A percentile compares a stretch with the other conserved stretches of the same genome.
phyloP scores from a whole-genome alignment of 1,140 invertebrate genomes.

The Drosophila nannoptera region DNA sequence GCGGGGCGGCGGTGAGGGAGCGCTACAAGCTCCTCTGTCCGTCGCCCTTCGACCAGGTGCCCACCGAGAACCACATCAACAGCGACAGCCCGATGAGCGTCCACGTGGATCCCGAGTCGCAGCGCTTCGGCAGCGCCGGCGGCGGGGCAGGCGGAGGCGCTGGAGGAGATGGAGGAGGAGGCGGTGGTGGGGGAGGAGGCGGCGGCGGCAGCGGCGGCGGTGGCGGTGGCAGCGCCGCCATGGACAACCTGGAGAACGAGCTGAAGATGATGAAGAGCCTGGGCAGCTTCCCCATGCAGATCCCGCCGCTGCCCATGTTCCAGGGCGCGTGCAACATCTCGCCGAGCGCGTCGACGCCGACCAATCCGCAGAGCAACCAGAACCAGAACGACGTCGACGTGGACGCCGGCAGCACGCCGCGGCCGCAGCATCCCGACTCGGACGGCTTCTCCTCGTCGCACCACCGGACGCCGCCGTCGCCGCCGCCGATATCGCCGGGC shows the following conservation, averaged over 20 bases:
- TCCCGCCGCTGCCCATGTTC: constrained; percentile 77
- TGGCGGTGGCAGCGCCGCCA: constrained; percentile 46
- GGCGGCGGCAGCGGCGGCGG: constrained; percentile 33
- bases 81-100: constrained; percentile 77
- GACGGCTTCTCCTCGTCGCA: constrained; percentile 74
- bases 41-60: constrained; percentile 42
- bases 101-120: constrained; percentile 68
- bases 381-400: constrained; percentile 79
- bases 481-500: constrained; percentile 75
- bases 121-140: constrained; percentile 66
- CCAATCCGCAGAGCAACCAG: constrained; percentile 75
- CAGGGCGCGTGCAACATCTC: constrained; percentile 75
- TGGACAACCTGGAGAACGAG: constrained; percentile 77
- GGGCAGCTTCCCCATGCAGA: constrained; percentile 78
- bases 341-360: constrained; percentile 71
- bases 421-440: constrained; percentile 69
- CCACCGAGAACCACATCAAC: constrained; percentile 75
- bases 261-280: constrained; percentile 79
- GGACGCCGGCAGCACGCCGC: constrained; percentile 73
- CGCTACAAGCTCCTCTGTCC: too few relatives aligned
- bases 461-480: constrained; percentile 75
- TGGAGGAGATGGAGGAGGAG: too few relatives aligned
- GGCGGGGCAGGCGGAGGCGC: too few relatives aligned
- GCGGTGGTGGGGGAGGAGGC: constrained; percentile 38
- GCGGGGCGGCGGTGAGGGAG: too few relatives aligned